Base-by-base conservation (phyloP, 1,140 invertebrate species). In the Callitettix versicolor region DNA sequence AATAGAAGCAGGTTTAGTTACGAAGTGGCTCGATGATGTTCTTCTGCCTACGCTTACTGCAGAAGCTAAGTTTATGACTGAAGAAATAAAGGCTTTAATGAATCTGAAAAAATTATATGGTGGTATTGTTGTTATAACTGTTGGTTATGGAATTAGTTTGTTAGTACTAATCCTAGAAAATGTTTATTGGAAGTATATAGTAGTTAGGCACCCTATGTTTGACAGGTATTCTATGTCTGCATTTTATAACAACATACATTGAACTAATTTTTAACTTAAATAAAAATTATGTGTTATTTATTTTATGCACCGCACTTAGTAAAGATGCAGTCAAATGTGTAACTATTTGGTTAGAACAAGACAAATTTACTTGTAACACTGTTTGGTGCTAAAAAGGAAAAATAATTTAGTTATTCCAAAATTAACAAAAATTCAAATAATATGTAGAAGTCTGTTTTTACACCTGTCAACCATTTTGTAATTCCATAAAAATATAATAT, bases 21-120 rank as follows among this genome's bases (percentile, higher is more conserved):
- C 79, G 58, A 88, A 89, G 66, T 90, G 88, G 88, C 65, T 87
- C 0, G 79, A 78, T 55, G 85, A 90, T 67, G 80, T 80, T 0
- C 83, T 84, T 72, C 68, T 74, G 20, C 71, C 72, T 48, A 73
- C 71, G 1, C 69, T 69, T 44, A 72, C 73, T 43, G 69, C 70
- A 38, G 71, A 76, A 57, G 64, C 68, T 7, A 70, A 65, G 24
- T 68, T 68, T 59, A 43, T 67, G 65, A 56, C 72, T 72, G 72
- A 79, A 41, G 61, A 75, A 53, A 65, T 76, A 11, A 84, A 86
- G 68, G 85, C 85, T 26, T 62, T 87, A 1, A 82, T 88, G 71
- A 80, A 85, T 68, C 72, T 88, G 57, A 73, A 76, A 42, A 90
- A 90, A 63, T 74, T 90, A 26, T 83, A 85, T 67, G 85, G 84